Base-by-base conservation (phyloP, 1,140 invertebrate genomes). In the Papilio glaucus region DNA sequence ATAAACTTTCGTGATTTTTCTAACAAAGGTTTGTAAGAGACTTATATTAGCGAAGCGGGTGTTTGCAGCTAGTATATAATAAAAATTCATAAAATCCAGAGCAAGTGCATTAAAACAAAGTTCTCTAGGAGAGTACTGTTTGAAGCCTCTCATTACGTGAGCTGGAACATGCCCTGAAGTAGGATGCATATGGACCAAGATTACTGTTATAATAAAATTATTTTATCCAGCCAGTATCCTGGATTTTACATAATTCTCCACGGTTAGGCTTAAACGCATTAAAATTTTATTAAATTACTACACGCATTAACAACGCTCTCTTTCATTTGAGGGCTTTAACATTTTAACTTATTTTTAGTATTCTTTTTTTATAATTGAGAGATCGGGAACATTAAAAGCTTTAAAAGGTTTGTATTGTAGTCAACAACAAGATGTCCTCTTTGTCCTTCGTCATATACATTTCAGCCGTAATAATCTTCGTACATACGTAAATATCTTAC, bases 191-290 rank as follows among this genome's bases (percentile, higher is more conserved):
- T 62, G 39, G 18, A 65, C 62, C 33, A 24, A 39, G 62, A 65
- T 65, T 65, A 65, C 62, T 65, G 39, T 65, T 65, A 65, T 65
- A 65, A 38, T 37, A 38, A 39, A 38, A 65, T 9, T 62, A 62
- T 62, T 62, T 37, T 10, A 62, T 24, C 10, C 33, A 12, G 9
- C 29, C 33, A 65, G 29, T 65, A 63, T 41, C 37, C 62, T 39
- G 37, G 39, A 65, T 37, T 65, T 65, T 65, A 41, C 62, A 38
- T 65, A 65, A 65, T 65, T 18, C 18, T 8, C 18, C 33, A 65
- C 15, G 62, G 37, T 18, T 65, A 33, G 33, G n/a, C 60, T 61
- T 61, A 15, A 61, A 37, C 57, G n/a, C 29, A 26, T 61, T 61
- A 33, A 61, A 61, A 61, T 61, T 61, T 61, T 61, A 61, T 61